phyloP scores from a whole-genome alignment of 2,113 vertebrate species.

The Damaliscus lunatus region DNA sequence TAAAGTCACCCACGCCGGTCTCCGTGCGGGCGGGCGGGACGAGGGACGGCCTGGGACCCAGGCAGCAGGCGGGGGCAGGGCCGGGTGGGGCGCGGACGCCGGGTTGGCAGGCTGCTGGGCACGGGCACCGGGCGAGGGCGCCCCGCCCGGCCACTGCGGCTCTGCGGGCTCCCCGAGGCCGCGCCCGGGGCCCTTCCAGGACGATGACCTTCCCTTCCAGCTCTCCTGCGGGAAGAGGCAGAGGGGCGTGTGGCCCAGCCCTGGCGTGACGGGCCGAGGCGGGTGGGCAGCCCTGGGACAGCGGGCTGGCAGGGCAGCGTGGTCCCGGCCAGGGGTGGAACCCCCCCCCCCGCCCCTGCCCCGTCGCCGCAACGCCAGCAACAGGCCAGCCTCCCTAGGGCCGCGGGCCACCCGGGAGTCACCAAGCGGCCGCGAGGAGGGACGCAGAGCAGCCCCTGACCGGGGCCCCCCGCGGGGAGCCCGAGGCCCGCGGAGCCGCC shows the following conservation, averaged over 20 bases:
- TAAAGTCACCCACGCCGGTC: constrained; percentile 81
- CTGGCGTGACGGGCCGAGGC: rapidly evolving
- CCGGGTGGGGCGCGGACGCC: not conserved
- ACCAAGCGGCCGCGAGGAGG: rapidly evolving
- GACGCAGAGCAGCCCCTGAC: rapidly evolving
- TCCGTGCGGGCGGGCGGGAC: constrained; percentile 41
- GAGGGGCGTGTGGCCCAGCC: not conserved
- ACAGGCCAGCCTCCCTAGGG: not conserved
- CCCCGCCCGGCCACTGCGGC: not conserved
- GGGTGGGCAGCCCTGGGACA: not conserved
- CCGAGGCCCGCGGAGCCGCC: rapidly evolving
- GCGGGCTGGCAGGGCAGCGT: too few relatives aligned
- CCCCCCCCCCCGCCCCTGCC: rapidly evolving
- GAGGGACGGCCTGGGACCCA: rapidly evolving
- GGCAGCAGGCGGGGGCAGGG: not conserved
- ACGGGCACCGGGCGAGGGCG: rapidly evolving
- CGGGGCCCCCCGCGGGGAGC: not conserved
- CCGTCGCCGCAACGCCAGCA: rapidly evolving
- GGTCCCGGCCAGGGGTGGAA: not conserved
- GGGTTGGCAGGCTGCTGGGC: not conserved
- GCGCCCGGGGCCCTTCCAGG: not conserved
- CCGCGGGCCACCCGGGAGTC: not conserved
- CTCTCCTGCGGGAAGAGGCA: not conserved
- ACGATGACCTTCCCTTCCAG: not conserved
- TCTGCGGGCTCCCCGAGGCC: not conserved